Conservation (phyloP, 1,140 invertebrate species). For the Coboldia fuscipes region DNA sequence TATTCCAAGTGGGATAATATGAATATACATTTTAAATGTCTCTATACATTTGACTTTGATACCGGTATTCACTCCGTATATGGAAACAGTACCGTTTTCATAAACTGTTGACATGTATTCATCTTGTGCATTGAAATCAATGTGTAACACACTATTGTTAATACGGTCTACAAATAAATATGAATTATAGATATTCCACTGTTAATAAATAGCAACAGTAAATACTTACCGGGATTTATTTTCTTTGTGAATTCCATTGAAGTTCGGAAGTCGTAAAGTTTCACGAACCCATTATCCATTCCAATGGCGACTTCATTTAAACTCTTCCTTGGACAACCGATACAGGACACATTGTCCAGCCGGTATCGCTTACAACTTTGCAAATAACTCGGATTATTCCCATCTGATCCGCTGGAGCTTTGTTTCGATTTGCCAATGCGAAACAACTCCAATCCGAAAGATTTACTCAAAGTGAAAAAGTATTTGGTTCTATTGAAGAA, state of each 20-base stretch:
- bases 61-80: conserved; percentile 16
- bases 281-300: too few species aligned
- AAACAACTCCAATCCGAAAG: too few species aligned
- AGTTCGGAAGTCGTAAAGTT: conserved; percentile 10
- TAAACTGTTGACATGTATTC: conserved; percentile 17
- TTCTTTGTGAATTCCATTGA: conserved; percentile 12
- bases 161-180: conserved; percentile 6
- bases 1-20: neutral
- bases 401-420: too few species aligned
- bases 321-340: too few species aligned
- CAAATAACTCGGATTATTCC: too few species aligned
- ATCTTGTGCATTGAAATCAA: conserved; percentile 17
- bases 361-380: too few species aligned
- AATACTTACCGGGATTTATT: conserved; percentile 14
- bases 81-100: conserved; percentile 13
- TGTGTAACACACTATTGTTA: conserved; percentile 12
- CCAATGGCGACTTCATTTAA: too few species aligned
- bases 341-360: too few species aligned
- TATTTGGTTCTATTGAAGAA: too few species aligned
- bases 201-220: conserved; percentile 13
- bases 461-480: too few species aligned
- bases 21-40: conserved; percentile 8
- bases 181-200: conserved; percentile 9
- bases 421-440: too few species aligned
- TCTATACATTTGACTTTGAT: conserved; percentile 16